Evolutionary conservation across 1,140 invertebrate genomes (phyloP).

Genomic region (Olivierus martensii): DNA sequence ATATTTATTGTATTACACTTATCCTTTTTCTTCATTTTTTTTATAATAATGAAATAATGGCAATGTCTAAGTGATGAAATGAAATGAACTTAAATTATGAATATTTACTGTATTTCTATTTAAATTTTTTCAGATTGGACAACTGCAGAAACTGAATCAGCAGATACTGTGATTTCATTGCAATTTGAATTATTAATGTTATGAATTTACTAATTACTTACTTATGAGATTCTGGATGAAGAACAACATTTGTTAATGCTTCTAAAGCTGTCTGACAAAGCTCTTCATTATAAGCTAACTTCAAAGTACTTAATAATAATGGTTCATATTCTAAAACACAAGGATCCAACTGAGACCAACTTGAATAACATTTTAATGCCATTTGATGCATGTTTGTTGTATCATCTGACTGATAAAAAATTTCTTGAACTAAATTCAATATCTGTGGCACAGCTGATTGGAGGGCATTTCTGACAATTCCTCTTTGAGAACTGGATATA

Average conservation of each 20-base stretch:
- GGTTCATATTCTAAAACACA: conserved; percentile 24
- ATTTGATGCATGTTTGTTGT: conserved; percentile 25
- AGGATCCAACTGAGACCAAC: conserved; percentile 44
- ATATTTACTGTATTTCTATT: too few relatives aligned
- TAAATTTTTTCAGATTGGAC: too few relatives aligned
- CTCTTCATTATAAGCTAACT: conserved; percentile 26
- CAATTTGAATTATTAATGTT: too few relatives aligned
- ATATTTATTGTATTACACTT: too few relatives aligned
- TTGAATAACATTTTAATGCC: conserved; percentile 42
- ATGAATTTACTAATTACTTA: too few relatives aligned
- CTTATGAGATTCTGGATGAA: conserved; percentile 40
- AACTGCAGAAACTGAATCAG: too few relatives aligned
- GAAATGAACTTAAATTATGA: too few relatives aligned
- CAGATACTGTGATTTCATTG: too few relatives aligned
- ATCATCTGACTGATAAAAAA: conserved; percentile 17
- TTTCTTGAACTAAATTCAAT: conserved; percentile 14
- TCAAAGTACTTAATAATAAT: conserved; percentile 26
- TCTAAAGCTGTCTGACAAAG: conserved; percentile 47
- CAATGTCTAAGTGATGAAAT: too few relatives aligned
- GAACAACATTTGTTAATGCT: conserved; percentile 40
- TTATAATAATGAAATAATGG: too few relatives aligned
- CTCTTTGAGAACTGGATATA: conserved; percentile 32
- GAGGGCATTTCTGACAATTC: conserved; percentile 33
- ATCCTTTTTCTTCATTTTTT: too few relatives aligned
- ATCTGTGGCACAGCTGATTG: conserved; percentile 18